Evolutionary conservation across 2,888 invertebrate genomes (phyloP).

Genomic region (Cyaniris semiargus): DNA sequence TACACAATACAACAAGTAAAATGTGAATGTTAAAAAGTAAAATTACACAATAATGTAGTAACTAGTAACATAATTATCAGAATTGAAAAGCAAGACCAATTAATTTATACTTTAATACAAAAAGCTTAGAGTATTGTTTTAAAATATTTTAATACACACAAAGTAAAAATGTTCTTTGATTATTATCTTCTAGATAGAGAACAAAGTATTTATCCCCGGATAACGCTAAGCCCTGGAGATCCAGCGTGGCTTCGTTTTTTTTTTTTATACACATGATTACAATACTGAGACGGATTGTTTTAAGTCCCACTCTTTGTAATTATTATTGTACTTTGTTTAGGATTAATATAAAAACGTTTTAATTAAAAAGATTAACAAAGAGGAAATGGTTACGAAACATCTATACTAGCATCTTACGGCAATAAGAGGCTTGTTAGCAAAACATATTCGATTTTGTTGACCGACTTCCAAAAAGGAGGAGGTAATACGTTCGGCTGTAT

Average conservation of each 20-base stretch:
- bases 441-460: no score
- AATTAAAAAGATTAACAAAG: neutral
- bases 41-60: no score
- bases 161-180: neutral
- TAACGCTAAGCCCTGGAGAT: constrained; percentile 30
- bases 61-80: no score
- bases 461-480: no score
- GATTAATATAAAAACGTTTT: neutral
- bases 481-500: no score
- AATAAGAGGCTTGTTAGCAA: no score
- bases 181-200: constrained; percentile 3
- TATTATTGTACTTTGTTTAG: neutral
- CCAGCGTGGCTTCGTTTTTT: constrained; percentile 29
- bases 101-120: neutral
- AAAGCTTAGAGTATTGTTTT: neutral
- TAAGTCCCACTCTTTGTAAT: constrained; percentile 29
- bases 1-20: no score
- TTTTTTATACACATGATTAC: constrained; percentile 26
- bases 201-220: constrained; percentile 30
- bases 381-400: neutral
- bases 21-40: no score
- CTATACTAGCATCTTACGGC: no score
- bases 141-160: neutral
- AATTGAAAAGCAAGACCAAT: no score
- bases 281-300: constrained; percentile 28